A percentile compares a stretch with the other conserved stretches of the same genome.
phyloP scores from a whole-genome alignment of 1,140 invertebrate genomes.

The Panonychus citri region DNA sequence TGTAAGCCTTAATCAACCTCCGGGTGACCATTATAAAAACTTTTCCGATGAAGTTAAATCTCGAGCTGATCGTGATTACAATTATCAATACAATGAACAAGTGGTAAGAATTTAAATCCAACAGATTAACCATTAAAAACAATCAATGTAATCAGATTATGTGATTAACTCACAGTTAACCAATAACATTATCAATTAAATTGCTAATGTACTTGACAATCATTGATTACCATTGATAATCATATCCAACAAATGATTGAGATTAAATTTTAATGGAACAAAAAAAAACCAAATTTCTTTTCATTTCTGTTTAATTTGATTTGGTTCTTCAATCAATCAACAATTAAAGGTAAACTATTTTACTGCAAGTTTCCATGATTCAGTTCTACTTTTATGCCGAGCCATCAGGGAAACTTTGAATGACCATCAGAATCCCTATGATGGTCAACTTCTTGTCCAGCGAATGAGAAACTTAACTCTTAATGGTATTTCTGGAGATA shows the following conservation, averaged over 20 bases:
- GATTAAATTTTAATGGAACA: too few species aligned
- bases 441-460: background rate
- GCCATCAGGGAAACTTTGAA: background rate
- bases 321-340: too few species aligned
- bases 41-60: constrained; percentile 45
- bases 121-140: background rate
- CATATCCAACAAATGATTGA: too few species aligned
- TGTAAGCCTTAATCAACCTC: constrained; percentile 15
- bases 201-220: too few species aligned
- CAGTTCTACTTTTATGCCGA: constrained; percentile 56
- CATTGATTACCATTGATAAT: too few species aligned
- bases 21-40: constrained; percentile 33
- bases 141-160: too few species aligned
- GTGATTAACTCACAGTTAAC: too few species aligned
- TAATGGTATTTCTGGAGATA: constrained; percentile 50
- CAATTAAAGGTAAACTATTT: constrained; percentile 31
- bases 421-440: background rate
- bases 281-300: too few species aligned
- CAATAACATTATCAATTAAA: too few species aligned
- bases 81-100: constrained; percentile 19
- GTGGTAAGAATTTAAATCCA: constrained; percentile 6
- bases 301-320: too few species aligned
- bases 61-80: constrained; percentile 40
- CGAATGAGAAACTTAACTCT: constrained; percentile 9
- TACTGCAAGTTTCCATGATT: constrained; percentile 81